These are phyloP conservation scores for Elgaria multicarinata DNA, from an alignment of 2,113 vertebrate species.

Conservation along the genomic window DNA sequence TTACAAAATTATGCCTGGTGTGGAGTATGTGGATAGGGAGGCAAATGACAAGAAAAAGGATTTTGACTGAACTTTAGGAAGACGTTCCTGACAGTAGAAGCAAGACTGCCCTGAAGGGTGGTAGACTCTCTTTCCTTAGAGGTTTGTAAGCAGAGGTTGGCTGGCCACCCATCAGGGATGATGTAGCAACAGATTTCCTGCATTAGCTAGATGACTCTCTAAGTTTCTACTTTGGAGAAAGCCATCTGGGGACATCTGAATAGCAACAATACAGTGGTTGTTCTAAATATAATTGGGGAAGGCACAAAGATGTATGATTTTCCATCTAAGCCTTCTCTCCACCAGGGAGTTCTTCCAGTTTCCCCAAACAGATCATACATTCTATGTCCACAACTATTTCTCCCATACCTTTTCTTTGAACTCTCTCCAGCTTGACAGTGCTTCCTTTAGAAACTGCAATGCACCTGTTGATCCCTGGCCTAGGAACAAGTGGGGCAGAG, in stretches of 20 bases:
- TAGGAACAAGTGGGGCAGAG: neutral
- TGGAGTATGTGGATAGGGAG: too few species aligned
- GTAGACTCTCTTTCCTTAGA: neutral
- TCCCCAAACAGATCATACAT: neutral
- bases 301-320: neutral
- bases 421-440: neutral
- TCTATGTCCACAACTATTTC: neutral
- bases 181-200: neutral
- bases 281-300: conserved; percentile 4
- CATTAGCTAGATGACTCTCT: neutral
- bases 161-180: neutral
- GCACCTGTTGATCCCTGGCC: neutral
- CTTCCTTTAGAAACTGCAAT: neutral
- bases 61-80: neutral
- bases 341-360: neutral
- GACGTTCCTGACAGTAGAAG: neutral
- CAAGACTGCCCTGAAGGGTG: neutral
- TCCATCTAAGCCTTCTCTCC: neutral
- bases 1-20: too few species aligned
- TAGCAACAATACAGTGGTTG: neutral
- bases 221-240: neutral
- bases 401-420: neutral
- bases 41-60: neutral
- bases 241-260: conserved; percentile 14
- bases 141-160: neutral